Evolutionary conservation across 2,888 invertebrate species (phyloP).

Genomic region (Nemotelus pantherinus): DNA sequence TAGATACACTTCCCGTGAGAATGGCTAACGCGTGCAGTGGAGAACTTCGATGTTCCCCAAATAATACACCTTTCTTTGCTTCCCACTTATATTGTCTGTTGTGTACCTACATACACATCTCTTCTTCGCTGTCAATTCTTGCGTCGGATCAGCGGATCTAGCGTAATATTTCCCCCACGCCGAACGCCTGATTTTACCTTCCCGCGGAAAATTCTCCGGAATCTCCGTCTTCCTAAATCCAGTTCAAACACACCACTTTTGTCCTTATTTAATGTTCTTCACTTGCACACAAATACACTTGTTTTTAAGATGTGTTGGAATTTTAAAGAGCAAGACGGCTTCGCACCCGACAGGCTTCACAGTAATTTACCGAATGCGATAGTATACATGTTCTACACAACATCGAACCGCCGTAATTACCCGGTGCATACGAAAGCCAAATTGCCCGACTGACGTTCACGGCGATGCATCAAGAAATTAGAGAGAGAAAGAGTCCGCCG

Average conservation of each 20-base stretch:
- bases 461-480: conserved; percentile 12
- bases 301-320: too few relatives aligned
- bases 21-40: conserved; percentile 6
- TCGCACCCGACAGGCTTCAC: too few relatives aligned
- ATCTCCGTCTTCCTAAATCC: neutral
- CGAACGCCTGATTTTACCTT: neutral
- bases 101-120: too few relatives aligned
- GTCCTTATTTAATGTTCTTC: too few relatives aligned
- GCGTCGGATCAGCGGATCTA: too few relatives aligned
- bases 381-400: too few relatives aligned
- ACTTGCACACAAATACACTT: too few relatives aligned
- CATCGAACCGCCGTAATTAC: neutral
- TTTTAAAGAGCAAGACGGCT: too few relatives aligned
- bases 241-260: too few relatives aligned
- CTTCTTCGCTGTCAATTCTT: too few relatives aligned
- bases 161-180: neutral
- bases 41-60: neutral
- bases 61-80: neutral
- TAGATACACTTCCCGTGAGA: neutral
- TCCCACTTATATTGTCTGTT: too few relatives aligned
- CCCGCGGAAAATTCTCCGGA: conserved; percentile 10
- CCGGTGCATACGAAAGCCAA: neutral
- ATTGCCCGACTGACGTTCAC: conserved; percentile 6
- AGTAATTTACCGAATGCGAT: too few relatives aligned
- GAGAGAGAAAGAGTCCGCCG: neutral